These are phyloP conservation scores for Myiozetetes cayanensis DNA, from an alignment of 2,113 vertebrate species.

Conservation along the genomic window DNA sequence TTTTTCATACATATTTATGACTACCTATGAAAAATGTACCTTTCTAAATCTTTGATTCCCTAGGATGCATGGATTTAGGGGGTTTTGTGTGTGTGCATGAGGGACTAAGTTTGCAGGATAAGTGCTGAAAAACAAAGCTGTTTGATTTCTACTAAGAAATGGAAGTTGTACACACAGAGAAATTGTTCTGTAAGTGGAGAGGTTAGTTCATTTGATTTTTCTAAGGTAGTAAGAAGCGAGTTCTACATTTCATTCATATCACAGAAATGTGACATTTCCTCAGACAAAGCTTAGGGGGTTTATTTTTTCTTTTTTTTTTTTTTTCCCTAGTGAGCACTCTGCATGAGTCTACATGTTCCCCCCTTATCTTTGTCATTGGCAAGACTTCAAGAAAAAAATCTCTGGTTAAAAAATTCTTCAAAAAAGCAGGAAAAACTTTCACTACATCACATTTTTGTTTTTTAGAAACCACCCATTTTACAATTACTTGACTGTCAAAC, in stretches of 20 bases:
- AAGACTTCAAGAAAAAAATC: conserved; percentile 12
- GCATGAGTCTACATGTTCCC: not conserved
- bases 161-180: not conserved
- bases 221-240: not conserved
- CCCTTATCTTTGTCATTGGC: conserved; percentile 25
- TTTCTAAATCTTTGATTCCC: not conserved
- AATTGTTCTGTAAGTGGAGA: not conserved
- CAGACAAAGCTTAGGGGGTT: not conserved
- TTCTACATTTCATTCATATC: not conserved
- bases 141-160: not conserved
- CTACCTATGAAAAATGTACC: not conserved
- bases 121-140: not conserved
- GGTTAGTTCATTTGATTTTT: not conserved
- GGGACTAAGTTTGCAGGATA: not conserved
- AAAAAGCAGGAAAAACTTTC: not conserved
- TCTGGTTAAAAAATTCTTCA: not conserved
- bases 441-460: not conserved
- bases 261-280: conserved; percentile 21
- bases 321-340: not conserved
- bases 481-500: not conserved
- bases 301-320: not conserved
- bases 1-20: not conserved
- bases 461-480: not conserved
- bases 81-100: not conserved
- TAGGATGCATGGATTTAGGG: not conserved